Conservation (phyloP, 2,113 vertebrate genomes). For the Pundamilia nyererei region DNA sequence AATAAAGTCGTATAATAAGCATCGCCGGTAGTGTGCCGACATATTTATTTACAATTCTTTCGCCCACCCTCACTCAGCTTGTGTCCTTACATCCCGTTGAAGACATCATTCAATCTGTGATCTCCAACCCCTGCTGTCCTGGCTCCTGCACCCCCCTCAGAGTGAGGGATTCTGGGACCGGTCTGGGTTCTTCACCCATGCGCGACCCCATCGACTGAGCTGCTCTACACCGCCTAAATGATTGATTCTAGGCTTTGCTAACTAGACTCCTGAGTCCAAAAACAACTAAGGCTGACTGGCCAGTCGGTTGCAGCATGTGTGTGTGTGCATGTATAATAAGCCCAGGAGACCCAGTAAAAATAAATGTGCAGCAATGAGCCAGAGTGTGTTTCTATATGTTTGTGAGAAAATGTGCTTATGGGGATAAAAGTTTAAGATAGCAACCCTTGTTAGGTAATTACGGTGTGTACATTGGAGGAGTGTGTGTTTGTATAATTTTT, state of each 20-base stretch:
- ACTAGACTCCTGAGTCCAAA: conserved; percentile 59
- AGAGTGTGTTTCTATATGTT: conserved; percentile 17
- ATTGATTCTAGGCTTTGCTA: conserved; percentile 57
- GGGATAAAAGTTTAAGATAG: conserved; percentile 44
- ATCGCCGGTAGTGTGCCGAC: not conserved
- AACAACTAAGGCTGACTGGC: conserved; percentile 31
- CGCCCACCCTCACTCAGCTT: conserved; percentile 2
- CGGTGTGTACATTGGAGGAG: not conserved
- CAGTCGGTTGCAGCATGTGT: not conserved
- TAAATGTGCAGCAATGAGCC: conserved; percentile 7
- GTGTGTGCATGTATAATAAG: conserved; percentile 11
- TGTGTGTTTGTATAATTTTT: not conserved
- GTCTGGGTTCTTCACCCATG: conserved; percentile 39
- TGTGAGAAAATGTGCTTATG: conserved; percentile 23
- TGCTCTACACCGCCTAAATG: conserved; percentile 38
- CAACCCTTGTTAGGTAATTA: not conserved
- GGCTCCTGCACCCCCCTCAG: not conserved
- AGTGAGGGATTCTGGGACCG: conserved; percentile 30
- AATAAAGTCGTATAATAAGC: conserved; percentile 31
- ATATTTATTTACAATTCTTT: conserved; percentile 6
- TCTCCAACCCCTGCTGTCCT: not conserved
- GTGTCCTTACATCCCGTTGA: conserved; percentile 12
- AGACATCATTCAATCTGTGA: conserved; percentile 35
- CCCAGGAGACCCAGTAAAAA: conserved; percentile 45
- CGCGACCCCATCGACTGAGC: conserved; percentile 41